Conservation (phyloP, 2,888 invertebrate genomes). For the Nebria salina region DNA sequence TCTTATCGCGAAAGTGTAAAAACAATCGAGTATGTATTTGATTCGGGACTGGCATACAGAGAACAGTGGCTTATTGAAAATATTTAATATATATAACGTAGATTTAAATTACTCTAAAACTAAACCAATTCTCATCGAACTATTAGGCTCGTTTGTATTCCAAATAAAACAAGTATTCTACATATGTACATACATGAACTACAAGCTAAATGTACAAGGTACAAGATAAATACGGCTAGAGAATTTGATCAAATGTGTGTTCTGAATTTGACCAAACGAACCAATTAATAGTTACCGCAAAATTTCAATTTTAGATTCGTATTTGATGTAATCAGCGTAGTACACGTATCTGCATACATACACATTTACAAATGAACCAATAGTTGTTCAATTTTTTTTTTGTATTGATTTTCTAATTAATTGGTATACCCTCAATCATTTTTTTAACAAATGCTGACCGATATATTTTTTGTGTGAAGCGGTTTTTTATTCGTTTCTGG, state of each 20-base stretch:
- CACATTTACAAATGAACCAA: conserved; percentile 6
- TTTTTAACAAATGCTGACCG: not conserved
- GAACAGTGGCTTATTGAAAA: no score
- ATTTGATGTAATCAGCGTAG: conserved; percentile 29
- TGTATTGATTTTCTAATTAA: conserved; percentile 7
- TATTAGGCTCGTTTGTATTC: conserved; percentile 12
- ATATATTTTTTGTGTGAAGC: no score
- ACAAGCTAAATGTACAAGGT: conserved; percentile 39
- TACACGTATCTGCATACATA: conserved; percentile 21
- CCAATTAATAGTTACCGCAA: conserved; percentile 33
- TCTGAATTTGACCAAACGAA: conserved; percentile 27
- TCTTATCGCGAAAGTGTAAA: conserved; percentile 12
- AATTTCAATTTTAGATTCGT: conserved; percentile 41
- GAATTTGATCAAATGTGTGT: conserved; percentile 33
- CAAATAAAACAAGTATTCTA: not conserved
- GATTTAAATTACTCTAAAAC: no score
- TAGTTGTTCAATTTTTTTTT: not conserved
- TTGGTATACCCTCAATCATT: not conserved
- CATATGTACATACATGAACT: conserved; percentile 10
- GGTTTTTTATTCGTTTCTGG: no score
- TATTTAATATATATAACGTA: no score
- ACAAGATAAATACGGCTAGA: conserved; percentile 36
- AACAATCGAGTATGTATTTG: not conserved
- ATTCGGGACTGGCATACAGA: not conserved
- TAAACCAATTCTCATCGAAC: conserved; percentile 23